Evolutionary conservation across 2,113 vertebrate genomes (phyloP), one percentile per base, ranked within the genome.

Genomic region (Nyctibius bracteatus): DNA sequence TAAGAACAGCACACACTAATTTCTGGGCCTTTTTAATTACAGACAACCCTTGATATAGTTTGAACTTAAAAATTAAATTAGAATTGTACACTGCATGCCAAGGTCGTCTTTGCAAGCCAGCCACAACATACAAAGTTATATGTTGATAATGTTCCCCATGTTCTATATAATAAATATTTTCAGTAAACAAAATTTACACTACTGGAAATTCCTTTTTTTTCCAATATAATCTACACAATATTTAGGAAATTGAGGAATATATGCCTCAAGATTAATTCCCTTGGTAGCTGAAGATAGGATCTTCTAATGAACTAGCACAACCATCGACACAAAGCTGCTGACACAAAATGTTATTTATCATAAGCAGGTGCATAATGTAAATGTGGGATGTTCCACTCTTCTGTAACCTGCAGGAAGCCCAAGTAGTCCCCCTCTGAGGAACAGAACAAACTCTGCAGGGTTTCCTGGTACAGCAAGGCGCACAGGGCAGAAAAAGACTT

Each of bases 61-160:
- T 78, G 84, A 78, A 93, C 41, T 94, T 88, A 52, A 49, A 93
- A 95, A 87, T 62, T 5, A 94, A 86, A 92, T 67, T 49, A 44
- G 22, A 82, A 93, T 79, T 67, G 33, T 62, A 88, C 25, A 54
- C 14, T 44, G 20, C 43, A 71, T 83, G 68, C 35, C 68, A 90
- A 86, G 79, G 46, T 77, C 6, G 1, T 33, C 58, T 81, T 80
- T 86, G 70, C 65, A 95, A 94, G 79, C 39, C 80, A 95, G 79
- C 28, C 87, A 39, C 62, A 91, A 81, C 71, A 55, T 30, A 37
- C 61, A 47, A 59, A 80, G 62, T 51, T 65, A 59, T 46, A n/a
- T 31, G 25, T 28, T 31, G 39, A 88, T 57, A 21, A 80, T 5
- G n/a, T 33, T 57, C 39, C 72, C 41, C 11, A 17, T 27, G 13